phyloP scores from a whole-genome alignment of 2,888 invertebrate species.

The Lagria hirta region DNA sequence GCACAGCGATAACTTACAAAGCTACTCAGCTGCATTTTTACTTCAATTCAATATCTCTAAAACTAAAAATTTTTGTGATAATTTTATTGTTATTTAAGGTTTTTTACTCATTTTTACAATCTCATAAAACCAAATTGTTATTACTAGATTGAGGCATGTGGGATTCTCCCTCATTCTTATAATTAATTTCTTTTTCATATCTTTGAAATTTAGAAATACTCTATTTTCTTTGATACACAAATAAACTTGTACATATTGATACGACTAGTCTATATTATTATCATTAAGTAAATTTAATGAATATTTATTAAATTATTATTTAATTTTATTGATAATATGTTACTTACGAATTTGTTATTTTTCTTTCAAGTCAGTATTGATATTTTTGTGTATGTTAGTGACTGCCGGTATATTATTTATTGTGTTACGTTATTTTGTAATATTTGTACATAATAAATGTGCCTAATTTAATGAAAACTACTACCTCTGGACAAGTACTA shows the following conservation, averaged over 20 bases:
- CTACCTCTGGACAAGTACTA: constrained; percentile 31
- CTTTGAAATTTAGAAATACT: constrained; percentile 20
- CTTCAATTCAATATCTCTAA: constrained; percentile 3
- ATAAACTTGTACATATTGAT: constrained; percentile 16
- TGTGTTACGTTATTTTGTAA: constrained; percentile 19
- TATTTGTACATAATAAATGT: constrained; percentile 21
- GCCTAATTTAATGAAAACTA: constrained; percentile 29
- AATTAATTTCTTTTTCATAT: constrained; percentile 9
- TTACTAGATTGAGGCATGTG: constrained; percentile 10
- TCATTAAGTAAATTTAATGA: constrained; percentile 12
- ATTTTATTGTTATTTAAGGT: too few relatives aligned
- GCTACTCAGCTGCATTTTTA: constrained; percentile 6
- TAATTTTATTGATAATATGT: constrained; percentile 22
- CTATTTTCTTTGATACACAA: constrained; percentile 12
- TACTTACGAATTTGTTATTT: constrained; percentile 16
- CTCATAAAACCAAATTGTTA: too few relatives aligned
- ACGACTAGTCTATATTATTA: constrained; percentile 23
- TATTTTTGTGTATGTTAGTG: constrained; percentile 23
- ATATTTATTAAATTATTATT: constrained; percentile 27
- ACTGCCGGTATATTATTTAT: constrained; percentile 23
- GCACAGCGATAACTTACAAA: constrained; percentile 14
- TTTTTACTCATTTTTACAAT: too few relatives aligned
- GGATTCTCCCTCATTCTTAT: constrained; percentile 5
- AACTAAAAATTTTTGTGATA: too few relatives aligned
- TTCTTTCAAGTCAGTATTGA: constrained; percentile 28